Percentiles rank a stretch among this genome's conserved stretches.
These are phyloP conservation scores for Nesometra sesokonis DNA, from an alignment of 35 echinoderm and acorn worm genomes.

Conservation along the genomic window DNA sequence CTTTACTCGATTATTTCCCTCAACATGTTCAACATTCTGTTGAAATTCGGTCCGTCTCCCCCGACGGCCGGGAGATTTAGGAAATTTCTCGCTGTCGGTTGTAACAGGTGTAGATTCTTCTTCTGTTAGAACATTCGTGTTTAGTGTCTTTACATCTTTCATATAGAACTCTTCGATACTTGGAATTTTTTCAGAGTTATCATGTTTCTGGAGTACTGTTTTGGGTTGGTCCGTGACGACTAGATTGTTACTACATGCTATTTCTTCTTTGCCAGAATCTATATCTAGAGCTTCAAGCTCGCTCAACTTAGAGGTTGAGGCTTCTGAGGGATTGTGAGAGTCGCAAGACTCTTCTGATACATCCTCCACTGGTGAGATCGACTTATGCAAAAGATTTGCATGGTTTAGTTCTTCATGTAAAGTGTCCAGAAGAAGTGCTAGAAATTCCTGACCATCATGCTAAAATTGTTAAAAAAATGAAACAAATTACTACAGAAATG, in stretches of 20 bases:
- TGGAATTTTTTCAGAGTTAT: conserved; percentile 33
- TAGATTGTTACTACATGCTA: conserved; percentile 31
- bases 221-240: conserved; percentile 5
- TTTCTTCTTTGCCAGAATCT: conserved; percentile 74
- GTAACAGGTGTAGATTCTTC: conserved; percentile 49
- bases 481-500: too few relatives aligned
- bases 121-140: conserved; percentile 88
- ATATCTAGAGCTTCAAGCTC: conserved; percentile 81
- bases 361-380: conserved; percentile 52
- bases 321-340: conserved; percentile 84
- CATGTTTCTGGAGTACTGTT: neutral
- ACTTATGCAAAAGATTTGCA: conserved; percentile 43
- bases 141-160: conserved; percentile 97
- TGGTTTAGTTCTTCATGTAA: conserved; percentile 89
- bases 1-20: conserved; percentile 24
- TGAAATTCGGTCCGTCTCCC: neutral
- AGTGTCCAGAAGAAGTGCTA: conserved; percentile 81
- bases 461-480: neutral
- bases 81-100: conserved; percentile 85
- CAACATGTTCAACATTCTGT: conserved; percentile 45
- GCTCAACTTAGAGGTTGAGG: conserved; percentile 83
- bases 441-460: conserved; percentile 99
- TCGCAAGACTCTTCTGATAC: conserved; percentile 90
- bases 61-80: conserved; percentile 18
- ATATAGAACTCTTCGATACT: conserved; percentile 94